Conservation (phyloP, 2,888 invertebrate species). For the Acleris sparsana region DNA sequence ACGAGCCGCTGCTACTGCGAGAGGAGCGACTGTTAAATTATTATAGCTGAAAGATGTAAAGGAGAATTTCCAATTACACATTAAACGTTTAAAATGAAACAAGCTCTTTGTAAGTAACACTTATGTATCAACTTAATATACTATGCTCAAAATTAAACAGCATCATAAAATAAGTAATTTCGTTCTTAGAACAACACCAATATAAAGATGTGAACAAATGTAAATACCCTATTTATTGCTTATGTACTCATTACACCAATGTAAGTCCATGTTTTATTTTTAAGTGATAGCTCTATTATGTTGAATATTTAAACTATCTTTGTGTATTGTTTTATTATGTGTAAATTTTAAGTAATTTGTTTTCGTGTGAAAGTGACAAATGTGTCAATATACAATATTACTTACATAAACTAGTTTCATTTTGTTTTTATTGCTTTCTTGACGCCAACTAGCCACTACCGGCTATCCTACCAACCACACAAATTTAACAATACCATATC, state of each 20-base stretch:
- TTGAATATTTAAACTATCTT: slow-evolving; percentile 72
- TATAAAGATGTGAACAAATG: slow-evolving; percentile 42
- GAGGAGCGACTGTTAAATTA: slow-evolving; percentile 8
- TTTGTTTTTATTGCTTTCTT: slow-evolving; percentile 37
- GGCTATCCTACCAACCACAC: background rate
- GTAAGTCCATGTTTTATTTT: slow-evolving; percentile 66
- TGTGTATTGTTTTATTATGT: slow-evolving; percentile 73
- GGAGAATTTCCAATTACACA: slow-evolving; percentile 30
- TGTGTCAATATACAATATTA: slow-evolving; percentile 81
- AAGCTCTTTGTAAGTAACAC: slow-evolving; percentile 34
- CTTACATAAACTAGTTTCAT: slow-evolving; percentile 67
- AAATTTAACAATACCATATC: slow-evolving; percentile 13
- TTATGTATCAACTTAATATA: slow-evolving; percentile 31
- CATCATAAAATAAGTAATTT: slow-evolving; percentile 19
- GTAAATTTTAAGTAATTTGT: slow-evolving; percentile 79
- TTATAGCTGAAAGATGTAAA: slow-evolving; percentile 20
- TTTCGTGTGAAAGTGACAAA: slow-evolving; percentile 80
- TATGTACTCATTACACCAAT: slow-evolving; percentile 52
- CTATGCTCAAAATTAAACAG: slow-evolving; percentile 36
- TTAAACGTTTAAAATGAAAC: slow-evolving; percentile 29
- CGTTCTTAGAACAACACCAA: slow-evolving; percentile 28
- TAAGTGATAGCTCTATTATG: slow-evolving; percentile 75
- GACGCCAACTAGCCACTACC: slow-evolving; percentile 10
- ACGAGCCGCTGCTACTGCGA: slow-evolving; percentile 1
- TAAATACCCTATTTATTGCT: slow-evolving; percentile 64